These are phyloP conservation scores for Onychostruthus taczanowskii DNA, from an alignment of 2,113 vertebrate species.

Conservation along the genomic window DNA sequence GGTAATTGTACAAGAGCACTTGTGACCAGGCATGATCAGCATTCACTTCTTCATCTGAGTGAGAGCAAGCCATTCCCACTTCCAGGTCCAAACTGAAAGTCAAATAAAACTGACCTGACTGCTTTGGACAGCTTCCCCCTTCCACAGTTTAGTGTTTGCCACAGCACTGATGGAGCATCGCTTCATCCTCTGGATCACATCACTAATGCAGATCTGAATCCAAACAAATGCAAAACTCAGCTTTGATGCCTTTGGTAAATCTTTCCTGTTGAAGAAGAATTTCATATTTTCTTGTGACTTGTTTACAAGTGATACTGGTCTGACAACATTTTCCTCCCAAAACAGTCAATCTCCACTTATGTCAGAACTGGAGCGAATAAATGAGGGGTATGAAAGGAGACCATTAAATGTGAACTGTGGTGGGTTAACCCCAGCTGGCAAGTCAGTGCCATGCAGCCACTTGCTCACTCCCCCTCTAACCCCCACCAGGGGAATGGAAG, in stretches of 20 bases:
- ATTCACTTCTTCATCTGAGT: background rate
- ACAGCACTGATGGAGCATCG: fast-evolving
- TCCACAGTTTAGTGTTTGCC: background rate
- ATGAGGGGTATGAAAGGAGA: background rate
- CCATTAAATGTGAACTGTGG: fast-evolving
- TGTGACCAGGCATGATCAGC: background rate
- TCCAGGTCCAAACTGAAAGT: background rate
- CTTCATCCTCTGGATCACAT: background rate
- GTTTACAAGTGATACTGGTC: background rate
- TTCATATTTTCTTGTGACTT: background rate
- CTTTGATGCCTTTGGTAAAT: background rate
- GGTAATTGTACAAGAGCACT: background rate
- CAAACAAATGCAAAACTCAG: background rate
- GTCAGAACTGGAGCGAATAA: background rate
- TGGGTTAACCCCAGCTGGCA: background rate
- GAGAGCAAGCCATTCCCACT: background rate
- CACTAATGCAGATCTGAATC: background rate
- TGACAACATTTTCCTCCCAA: background rate
- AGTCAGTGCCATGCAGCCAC: background rate
- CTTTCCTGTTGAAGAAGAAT: background rate
- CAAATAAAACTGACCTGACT: background rate
- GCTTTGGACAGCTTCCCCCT: background rate
- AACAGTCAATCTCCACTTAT: background rate
- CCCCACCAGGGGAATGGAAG: background rate
- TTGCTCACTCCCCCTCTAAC: too few relatives aligned